Percentiles rank a stretch among this genome's conserved stretches.
Conservation (phyloP, 2,113 vertebrate genomes). For the Pimephales promelas region DNA sequence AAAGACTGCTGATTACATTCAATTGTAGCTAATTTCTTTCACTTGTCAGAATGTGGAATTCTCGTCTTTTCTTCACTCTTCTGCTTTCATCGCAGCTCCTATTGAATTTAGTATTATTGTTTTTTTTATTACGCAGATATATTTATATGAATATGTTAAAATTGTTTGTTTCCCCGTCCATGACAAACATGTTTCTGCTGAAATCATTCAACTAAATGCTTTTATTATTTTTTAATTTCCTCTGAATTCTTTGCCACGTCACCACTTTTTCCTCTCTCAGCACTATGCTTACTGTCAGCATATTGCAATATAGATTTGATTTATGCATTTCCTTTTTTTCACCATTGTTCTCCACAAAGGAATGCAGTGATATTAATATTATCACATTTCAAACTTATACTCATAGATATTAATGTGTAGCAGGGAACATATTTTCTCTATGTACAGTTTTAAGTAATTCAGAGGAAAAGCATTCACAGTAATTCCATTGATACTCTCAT, state of each 20-base stretch:
- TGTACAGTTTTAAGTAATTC: not conserved
- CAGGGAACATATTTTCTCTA: not conserved
- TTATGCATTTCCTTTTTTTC: not conserved
- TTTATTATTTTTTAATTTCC: conserved; percentile 27
- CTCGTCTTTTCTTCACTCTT: not conserved
- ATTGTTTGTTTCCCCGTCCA: not conserved
- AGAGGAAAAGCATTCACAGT: not conserved
- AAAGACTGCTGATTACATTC: not conserved
- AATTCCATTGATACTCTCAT: not conserved
- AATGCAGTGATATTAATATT: conserved; percentile 2
- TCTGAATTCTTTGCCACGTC: conserved; percentile 6
- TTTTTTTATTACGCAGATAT: conserved; percentile 17
- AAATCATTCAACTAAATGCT: conserved; percentile 21
- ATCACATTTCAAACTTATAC: not conserved
- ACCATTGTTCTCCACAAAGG: not conserved
- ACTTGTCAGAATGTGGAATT: conserved; percentile 51
- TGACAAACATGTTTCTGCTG: not conserved
- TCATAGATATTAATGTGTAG: not conserved
- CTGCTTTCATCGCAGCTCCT: not conserved
- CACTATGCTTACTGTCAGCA: not conserved
- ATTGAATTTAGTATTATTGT: conserved; percentile 1
- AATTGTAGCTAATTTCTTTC: conserved; percentile 1
- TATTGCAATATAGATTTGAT: not conserved
- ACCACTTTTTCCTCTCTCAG: conserved; percentile 2
- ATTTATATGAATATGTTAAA: not conserved